Percentiles rank a stretch among this genome's conserved stretches.
These are phyloP conservation scores for Andrena bicolor DNA, from an alignment of 2,888 invertebrate genomes.

Conservation along the genomic window DNA sequence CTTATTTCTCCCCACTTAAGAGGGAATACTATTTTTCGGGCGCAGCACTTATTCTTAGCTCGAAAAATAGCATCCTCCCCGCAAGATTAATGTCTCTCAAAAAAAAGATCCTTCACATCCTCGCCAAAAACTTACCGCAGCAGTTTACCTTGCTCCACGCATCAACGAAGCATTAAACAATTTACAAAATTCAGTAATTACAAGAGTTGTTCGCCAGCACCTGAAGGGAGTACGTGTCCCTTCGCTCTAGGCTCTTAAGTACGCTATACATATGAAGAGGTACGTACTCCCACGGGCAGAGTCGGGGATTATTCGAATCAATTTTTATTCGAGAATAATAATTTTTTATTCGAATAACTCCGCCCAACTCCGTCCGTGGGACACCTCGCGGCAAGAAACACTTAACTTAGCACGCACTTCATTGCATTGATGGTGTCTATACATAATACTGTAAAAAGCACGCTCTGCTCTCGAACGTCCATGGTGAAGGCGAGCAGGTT, in stretches of 20 bases:
- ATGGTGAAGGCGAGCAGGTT: conserved; percentile 74
- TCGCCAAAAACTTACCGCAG: conserved; percentile 27
- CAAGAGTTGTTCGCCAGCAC: conserved; percentile 17
- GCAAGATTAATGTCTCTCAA: too few species aligned
- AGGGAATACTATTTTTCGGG: not conserved
- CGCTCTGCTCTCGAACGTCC: conserved; percentile 69
- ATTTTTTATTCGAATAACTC: too few species aligned
- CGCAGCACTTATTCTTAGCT: too few species aligned
- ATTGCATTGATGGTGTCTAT: conserved; percentile 56
- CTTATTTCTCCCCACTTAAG: not conserved
- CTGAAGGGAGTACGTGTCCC: conserved; percentile 23
- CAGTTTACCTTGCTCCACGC: conserved; percentile 39
- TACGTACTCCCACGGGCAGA: not conserved
- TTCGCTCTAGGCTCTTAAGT: conserved; percentile 6
- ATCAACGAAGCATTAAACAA: conserved; percentile 67
- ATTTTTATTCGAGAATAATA: too few species aligned
- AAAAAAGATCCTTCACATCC: not conserved
- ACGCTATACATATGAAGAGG: not conserved
- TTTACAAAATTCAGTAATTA: conserved; percentile 66
- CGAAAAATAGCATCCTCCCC: too few species aligned
- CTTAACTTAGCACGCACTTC: conserved; percentile 62
- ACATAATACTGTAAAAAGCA: conserved; percentile 62
- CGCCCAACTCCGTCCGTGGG: not conserved
- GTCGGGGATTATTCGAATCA: too few species aligned
- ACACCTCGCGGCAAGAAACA: conserved; percentile 12